These are phyloP conservation scores for Zele albiditarsus DNA, from an alignment of 2,888 invertebrate genomes.

Conservation along the genomic window DNA sequence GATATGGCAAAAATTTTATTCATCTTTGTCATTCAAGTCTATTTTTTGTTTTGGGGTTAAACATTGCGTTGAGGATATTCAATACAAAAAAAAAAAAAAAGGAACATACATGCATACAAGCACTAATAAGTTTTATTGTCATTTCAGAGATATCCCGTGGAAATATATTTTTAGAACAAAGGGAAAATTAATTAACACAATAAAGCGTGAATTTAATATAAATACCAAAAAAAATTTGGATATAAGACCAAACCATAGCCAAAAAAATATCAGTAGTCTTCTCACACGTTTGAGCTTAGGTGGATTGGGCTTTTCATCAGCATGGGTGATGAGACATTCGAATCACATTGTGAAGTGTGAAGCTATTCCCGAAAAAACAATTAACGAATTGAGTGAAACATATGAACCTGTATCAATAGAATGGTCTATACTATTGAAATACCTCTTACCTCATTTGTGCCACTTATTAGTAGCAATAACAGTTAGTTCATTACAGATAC, in stretches of 20 bases:
- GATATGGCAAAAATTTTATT: constrained; percentile 38
- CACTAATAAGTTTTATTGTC: constrained; percentile 4
- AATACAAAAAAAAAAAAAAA: constrained; percentile 8
- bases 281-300: constrained; percentile 40
- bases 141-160: constrained; percentile 49
- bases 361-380: constrained; percentile 27
- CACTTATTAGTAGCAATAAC: constrained; percentile 84
- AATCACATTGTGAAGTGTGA: constrained; percentile 44
- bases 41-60: background rate
- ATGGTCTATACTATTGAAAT: constrained; percentile 83
- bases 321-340: constrained; percentile 48
- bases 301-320: constrained; percentile 49
- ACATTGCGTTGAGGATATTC: background rate
- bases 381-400: constrained; percentile 34
- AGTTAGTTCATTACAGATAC: constrained; percentile 76
- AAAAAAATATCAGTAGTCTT: constrained; percentile 10
- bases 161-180: constrained; percentile 44
- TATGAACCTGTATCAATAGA: constrained; percentile 74
- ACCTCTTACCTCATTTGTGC: constrained; percentile 85
- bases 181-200: constrained; percentile 43
- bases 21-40: background rate
- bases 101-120: background rate
- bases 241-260: background rate
- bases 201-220: constrained; percentile 39
- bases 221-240: constrained; percentile 19